A percentile compares a stretch with the other conserved stretches of the same genome.
phyloP scores from a whole-genome alignment of 2,113 vertebrate species.

The Megalops atlanticus region DNA sequence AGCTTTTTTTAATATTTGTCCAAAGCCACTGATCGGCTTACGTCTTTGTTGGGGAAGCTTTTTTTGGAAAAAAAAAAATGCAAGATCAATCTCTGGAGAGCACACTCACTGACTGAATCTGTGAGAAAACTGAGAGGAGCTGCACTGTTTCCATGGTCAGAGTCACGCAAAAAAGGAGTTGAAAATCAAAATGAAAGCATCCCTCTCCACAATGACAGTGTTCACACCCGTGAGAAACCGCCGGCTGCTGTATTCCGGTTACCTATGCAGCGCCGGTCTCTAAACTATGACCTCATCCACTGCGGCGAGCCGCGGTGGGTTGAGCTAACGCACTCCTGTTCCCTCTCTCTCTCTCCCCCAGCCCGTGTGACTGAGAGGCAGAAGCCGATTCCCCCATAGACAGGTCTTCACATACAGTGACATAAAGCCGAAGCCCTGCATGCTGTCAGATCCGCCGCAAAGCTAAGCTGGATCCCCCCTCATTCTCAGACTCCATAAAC shows the following conservation, averaged over 20 bases:
- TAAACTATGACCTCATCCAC: no score
- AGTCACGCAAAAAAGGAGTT: conserved; percentile 32
- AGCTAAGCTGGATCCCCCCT: background rate
- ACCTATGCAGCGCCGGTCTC: no score
- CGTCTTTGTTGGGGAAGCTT: conserved; percentile 54
- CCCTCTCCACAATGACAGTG: no score
- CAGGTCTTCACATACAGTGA: background rate
- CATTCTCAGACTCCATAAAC: background rate
- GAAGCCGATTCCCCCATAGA: background rate
- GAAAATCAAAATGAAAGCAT: background rate
- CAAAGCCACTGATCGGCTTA: conserved; percentile 67
- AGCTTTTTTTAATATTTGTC: conserved; percentile 66
- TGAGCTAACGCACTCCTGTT: no score
- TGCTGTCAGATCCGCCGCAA: background rate
- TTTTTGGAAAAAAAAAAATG: conserved; percentile 14
- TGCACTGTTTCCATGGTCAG: background rate
- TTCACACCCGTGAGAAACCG: no score
- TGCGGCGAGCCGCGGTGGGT: no score
- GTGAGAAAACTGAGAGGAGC: background rate
- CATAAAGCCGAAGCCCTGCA: background rate
- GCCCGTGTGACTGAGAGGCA: background rate
- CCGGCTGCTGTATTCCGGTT: no score
- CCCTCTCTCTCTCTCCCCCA: conserved; percentile 5
- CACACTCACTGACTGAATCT: background rate
- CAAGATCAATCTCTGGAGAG: conserved; percentile 6